Evolutionary conservation across 2,113 vertebrate genomes (phyloP).

Genomic region (Rhinoptilus africanus): DNA sequence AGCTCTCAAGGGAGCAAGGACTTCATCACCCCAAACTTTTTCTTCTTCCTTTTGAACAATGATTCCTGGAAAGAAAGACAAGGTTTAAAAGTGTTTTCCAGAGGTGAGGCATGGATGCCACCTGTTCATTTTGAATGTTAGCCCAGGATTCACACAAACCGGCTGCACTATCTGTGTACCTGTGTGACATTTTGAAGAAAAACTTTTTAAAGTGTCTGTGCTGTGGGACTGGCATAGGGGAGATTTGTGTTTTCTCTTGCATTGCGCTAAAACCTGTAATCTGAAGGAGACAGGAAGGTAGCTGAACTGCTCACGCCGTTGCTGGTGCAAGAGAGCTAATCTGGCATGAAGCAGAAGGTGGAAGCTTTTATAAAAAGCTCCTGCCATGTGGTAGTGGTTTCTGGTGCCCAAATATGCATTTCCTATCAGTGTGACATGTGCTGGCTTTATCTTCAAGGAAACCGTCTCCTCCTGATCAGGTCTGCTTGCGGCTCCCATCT

Average conservation of each 20-base stretch:
- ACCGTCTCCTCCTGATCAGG: background rate
- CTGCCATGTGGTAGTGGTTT: background rate
- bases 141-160: background rate
- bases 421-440: background rate
- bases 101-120: background rate
- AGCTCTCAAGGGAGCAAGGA: background rate
- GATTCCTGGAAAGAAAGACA: background rate
- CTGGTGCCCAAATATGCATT: background rate
- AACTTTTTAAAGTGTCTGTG: background rate
- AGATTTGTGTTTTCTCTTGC: background rate
- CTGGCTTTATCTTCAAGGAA: background rate
- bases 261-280: background rate
- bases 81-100: background rate
- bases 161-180: background rate
- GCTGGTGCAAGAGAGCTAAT: background rate
- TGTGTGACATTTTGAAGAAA: background rate
- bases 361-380: constrained; percentile 19
- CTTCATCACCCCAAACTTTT: constrained; percentile 26
- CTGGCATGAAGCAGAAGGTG: background rate
- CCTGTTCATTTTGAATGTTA: background rate
- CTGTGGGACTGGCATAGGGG: background rate
- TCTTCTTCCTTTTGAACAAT: background rate
- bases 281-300: background rate
- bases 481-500: background rate
- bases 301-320: background rate